Conservation (phyloP, 2,797 vertebrate genomes). For the Acrossocheilus fasciatus region DNA sequence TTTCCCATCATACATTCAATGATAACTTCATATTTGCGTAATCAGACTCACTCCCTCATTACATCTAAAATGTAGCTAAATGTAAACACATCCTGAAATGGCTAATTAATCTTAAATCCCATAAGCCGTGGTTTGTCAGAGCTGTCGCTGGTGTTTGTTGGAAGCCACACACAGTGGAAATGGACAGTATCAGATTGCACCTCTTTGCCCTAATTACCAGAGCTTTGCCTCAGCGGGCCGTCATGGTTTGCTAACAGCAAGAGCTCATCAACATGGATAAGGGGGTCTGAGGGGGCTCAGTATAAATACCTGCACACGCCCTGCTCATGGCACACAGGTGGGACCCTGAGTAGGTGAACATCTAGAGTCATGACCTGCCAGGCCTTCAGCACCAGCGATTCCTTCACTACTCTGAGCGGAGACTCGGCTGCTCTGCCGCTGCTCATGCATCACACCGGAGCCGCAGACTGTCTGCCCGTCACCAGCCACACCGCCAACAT, state of each 20-base stretch:
- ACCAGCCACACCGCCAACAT: constrained; percentile 90
- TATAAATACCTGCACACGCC: constrained; percentile 96
- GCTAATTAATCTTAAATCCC: constrained; percentile 26
- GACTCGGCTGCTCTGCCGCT: constrained; percentile 89
- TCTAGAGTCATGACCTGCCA: constrained; percentile 87
- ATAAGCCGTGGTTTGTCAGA: constrained; percentile 43
- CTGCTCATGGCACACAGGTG: constrained; percentile 77
- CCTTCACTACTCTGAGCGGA: constrained; percentile 86
- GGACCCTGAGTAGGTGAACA: constrained; percentile 20
- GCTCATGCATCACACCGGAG: constrained; percentile 92
- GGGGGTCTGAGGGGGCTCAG: constrained; percentile 73
- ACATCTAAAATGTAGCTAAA: neutral
- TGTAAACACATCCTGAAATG: neutral
- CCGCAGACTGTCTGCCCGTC: constrained; percentile 88
- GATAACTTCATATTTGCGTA: neutral
- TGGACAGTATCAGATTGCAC: constrained; percentile 78
- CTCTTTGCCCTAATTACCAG: constrained; percentile 70
- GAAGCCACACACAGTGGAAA: constrained; percentile 64
- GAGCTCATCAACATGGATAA: constrained; percentile 86
- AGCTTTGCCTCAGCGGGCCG: constrained; percentile 71
- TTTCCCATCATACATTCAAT: neutral
- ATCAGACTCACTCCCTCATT: neutral
- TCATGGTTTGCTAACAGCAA: constrained; percentile 77
- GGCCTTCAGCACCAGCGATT: constrained; percentile 87
- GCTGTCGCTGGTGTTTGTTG: constrained; percentile 49